These are phyloP conservation scores for Dryomyza anilis DNA, from an alignment of 2,888 invertebrate species.

Conservation along the genomic window DNA sequence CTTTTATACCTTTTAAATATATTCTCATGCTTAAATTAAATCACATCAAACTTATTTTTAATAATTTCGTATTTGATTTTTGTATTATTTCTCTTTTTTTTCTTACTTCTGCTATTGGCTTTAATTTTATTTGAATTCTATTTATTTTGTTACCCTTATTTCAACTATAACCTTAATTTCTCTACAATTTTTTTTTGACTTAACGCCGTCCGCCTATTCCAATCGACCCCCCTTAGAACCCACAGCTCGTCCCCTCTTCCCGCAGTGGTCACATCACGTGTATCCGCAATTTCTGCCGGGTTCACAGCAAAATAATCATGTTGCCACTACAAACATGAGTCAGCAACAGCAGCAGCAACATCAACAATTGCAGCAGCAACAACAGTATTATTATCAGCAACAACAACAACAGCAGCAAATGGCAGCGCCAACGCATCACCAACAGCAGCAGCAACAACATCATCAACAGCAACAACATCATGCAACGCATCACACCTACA, in stretches of 20 bases:
- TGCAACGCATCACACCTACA: slow-evolving; percentile 43
- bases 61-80: neutral
- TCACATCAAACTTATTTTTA: neutral
- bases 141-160: neutral
- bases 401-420: slow-evolving; percentile 61
- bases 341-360: slow-evolving; percentile 63
- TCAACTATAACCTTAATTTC: neutral
- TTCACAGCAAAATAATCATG: slow-evolving; percentile 77
- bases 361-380: slow-evolving; percentile 51
- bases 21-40: neutral
- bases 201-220: slow-evolving; percentile 9
- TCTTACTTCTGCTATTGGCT: too few species aligned
- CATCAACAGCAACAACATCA: slow-evolving; percentile 44
- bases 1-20: neutral
- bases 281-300: slow-evolving; percentile 93
- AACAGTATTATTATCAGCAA: slow-evolving; percentile 58
- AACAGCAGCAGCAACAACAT: slow-evolving; percentile 62
- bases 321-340: slow-evolving; percentile 39
- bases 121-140: too few species aligned
- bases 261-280: slow-evolving; percentile 94
- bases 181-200: neutral
- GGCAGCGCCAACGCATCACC: slow-evolving; percentile 39
- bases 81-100: slow-evolving; percentile 10
- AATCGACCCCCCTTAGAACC: slow-evolving; percentile 47
- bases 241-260: slow-evolving; percentile 78